Conservation (phyloP, 30 jellyfish, hydroid and myxozoan species). For the Nemopilema nomurai region DNA sequence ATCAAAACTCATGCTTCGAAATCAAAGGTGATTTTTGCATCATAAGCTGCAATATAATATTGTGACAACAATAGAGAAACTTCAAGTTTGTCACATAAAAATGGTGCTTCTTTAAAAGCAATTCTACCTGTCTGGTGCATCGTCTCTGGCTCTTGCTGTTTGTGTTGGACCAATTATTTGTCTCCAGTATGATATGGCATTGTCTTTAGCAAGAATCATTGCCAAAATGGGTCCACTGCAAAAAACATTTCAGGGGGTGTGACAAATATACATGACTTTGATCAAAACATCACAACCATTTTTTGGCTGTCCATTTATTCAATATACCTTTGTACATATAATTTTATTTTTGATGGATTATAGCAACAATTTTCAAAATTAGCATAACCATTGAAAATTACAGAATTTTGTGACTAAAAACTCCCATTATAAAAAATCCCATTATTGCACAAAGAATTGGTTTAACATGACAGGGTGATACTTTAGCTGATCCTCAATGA, state of each 20-base stretch:
- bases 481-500: no score
- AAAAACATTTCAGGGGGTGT: background rate
- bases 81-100: no score
- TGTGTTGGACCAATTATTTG: constrained; percentile 94
- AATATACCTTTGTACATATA: background rate
- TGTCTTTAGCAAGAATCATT: constrained; percentile 72
- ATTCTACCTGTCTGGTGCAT: constrained; percentile 84
- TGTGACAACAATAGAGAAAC: no score
- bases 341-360: no score
- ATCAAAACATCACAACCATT: no score
- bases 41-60: background rate
- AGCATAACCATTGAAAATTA: no score
- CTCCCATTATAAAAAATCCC: no score
- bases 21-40: background rate
- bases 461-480: no score
- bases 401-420: no score
- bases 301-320: background rate
- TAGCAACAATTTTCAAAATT: no score
- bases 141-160: constrained; percentile 96
- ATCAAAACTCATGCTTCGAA: background rate
- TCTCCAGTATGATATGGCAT: constrained; percentile 90
- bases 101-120: background rate
- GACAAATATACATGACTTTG: no score
- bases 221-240: constrained; percentile 90
- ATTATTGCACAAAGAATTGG: no score